phyloP scores from a whole-genome alignment of 1,140 invertebrate species.

The Pachyrhynchus sulphureomaculatus region DNA sequence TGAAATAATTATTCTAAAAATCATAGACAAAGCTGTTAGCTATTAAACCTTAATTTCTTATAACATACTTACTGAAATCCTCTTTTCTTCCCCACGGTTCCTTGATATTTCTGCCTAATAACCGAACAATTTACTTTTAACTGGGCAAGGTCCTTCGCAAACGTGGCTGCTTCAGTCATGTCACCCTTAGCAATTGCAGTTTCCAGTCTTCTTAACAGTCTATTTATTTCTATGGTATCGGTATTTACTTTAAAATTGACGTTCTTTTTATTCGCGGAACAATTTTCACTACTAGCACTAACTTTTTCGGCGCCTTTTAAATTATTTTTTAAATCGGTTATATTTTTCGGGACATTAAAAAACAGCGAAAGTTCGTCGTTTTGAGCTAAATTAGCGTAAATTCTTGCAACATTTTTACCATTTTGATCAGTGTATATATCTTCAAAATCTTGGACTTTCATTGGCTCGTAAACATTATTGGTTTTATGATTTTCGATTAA shows the following conservation, averaged over 20 bases:
- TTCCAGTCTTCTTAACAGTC: conserved; percentile 65
- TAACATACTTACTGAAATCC: conserved; percentile 44
- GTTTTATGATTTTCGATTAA: conserved; percentile 30
- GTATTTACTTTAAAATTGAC: conserved; percentile 32
- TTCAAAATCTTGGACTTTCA: conserved; percentile 49
- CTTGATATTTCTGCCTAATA: conserved; percentile 54
- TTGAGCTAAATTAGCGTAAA: conserved; percentile 47
- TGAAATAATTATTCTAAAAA: too few relatives aligned
- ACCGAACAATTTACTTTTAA: conserved; percentile 68
- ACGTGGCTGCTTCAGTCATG: conserved; percentile 64
- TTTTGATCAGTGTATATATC: conserved; percentile 47
- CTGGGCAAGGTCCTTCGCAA: conserved; percentile 70
- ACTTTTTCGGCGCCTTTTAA: conserved; percentile 19
- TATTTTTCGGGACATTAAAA: conserved; percentile 51
- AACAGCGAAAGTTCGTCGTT: conserved; percentile 45
- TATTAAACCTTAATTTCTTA: too few relatives aligned
- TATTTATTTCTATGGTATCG: conserved; percentile 62
- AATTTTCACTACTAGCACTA: neutral
- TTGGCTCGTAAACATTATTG: conserved; percentile 43
- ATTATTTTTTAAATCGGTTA: conserved; percentile 51
- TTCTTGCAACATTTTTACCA: conserved; percentile 34
- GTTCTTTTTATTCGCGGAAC: neutral
- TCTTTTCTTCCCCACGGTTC: conserved; percentile 7
- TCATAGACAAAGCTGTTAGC: too few relatives aligned
- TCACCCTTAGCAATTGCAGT: conserved; percentile 68